Evolutionary conservation across 2,888 invertebrate species (phyloP), one percentile per base, ranked within the genome.

Genomic region (Drosophila demipolita): DNA sequence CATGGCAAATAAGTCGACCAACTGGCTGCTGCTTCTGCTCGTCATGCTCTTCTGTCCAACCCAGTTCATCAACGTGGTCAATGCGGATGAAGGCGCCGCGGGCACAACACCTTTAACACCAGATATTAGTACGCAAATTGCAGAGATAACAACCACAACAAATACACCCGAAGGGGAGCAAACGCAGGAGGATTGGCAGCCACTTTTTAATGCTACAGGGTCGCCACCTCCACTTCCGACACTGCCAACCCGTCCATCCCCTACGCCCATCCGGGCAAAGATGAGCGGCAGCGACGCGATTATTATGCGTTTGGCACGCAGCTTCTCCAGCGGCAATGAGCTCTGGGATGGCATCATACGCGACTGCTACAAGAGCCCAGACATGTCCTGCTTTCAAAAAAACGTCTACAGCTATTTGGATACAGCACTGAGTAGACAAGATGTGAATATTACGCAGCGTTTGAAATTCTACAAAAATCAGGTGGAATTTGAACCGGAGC

Each of bases 361-460:
- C 74, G 95, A 97, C 89, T 97, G 97, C 90, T 94, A 94, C 53
- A 94, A 93, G 15, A 94, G 94, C 60, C 95, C 96, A 23, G 94
- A 96, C 71, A 94, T 96, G 88, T 95, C 95, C 78, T 97, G 97
- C 91, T 95, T 97, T 65, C 96, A 96, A 87, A 96, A 95, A 86
- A 96, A 96, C 88, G 95, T 97, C 38, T 96, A 96, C 88, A 93
- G 94, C n/a, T 97, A 96, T 87, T 92, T 97, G 73, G 95, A 96
- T 79, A 94, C 95, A 36, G 95, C 95, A 33, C 93, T 97, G 60
- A 94, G 95, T 50, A 93, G 94, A 32, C 95, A 95, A 87, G 96
- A 96, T 91, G 94, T 96, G 23, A 95, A 95, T 79, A 94, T 96
- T 23, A 95, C 95, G 68, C 94, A 95, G 91, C 94, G 96, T 82